Conservation (phyloP, 2,888 invertebrate genomes). For the Neoitamus cyanurus region DNA sequence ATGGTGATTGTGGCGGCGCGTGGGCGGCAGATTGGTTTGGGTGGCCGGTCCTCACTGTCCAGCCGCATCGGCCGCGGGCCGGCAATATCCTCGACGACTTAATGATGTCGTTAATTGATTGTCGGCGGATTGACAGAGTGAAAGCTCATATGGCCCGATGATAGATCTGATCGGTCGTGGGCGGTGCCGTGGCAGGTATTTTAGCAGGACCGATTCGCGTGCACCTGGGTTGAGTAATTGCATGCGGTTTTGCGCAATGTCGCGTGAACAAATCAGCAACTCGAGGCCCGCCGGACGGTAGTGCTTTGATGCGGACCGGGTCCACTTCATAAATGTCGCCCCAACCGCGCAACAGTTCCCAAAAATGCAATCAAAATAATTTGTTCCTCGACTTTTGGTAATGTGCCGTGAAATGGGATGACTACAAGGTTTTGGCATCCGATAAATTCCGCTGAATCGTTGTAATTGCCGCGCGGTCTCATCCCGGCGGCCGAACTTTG, state of each 20-base stretch:
- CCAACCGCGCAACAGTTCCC: background rate
- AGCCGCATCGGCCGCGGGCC: background rate
- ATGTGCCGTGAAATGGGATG: conserved; percentile 29
- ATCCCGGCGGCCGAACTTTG: conserved; percentile 23
- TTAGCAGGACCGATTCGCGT: conserved; percentile 17
- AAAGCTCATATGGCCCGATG: conserved; percentile 35
- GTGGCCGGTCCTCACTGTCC: conserved; percentile 18
- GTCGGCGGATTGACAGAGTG: conserved; percentile 47
- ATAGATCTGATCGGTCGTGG: conserved; percentile 31
- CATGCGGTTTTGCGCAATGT: conserved; percentile 23
- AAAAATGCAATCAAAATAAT: conserved; percentile 41
- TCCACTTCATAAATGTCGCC: conserved; percentile 18
- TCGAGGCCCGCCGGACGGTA: background rate
- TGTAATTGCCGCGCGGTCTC: background rate
- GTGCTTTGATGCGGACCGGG: background rate
- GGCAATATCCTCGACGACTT: conserved; percentile 37
- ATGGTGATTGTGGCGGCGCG: background rate
- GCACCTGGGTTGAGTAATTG: conserved; percentile 39
- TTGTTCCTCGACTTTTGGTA: conserved; percentile 28
- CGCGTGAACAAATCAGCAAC: background rate
- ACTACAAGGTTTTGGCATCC: conserved; percentile 22
- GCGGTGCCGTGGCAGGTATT: conserved; percentile 17
- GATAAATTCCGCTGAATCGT: background rate
- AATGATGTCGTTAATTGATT: conserved; percentile 53
- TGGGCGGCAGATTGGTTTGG: conserved; percentile 24